phyloP scores from a whole-genome alignment of 2,888 invertebrate genomes.

The Parascotia fuliginaria region DNA sequence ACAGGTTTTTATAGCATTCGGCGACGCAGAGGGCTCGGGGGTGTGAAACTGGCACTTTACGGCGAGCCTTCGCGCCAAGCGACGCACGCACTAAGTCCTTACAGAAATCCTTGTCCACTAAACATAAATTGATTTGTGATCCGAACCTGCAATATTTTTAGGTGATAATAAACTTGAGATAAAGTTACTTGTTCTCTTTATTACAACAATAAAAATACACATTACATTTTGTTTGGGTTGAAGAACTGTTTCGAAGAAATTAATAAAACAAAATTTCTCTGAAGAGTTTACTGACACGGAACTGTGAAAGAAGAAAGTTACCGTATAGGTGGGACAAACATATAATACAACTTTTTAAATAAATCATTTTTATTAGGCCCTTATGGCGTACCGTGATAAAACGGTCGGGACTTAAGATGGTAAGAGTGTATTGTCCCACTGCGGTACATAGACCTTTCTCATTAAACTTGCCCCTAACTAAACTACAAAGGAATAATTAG shows the following conservation, averaged over 20 bases:
- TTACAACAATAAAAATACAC: neutral
- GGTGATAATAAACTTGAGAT: conserved; percentile 26
- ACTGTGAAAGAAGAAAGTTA: conserved; percentile 13
- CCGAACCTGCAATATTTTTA: conserved; percentile 30
- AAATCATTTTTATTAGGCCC: conserved; percentile 41
- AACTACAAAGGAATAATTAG: conserved; percentile 31
- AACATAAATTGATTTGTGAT: conserved; percentile 48
- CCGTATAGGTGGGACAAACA: conserved; percentile 15
- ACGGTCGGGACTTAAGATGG: conserved; percentile 19
- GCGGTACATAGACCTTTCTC: conserved; percentile 21
- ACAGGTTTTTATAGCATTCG: conserved; percentile 55
- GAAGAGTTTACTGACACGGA: conserved; percentile 2
- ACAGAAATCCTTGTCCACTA: conserved; percentile 37
- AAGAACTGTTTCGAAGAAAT: conserved; percentile 10
- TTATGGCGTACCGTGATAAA: conserved; percentile 27
- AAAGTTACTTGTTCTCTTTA: neutral
- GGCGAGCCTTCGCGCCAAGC: conserved; percentile 20
- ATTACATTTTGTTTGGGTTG: neutral
- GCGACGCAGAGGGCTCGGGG: conserved; percentile 44
- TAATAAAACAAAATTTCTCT: conserved; percentile 12
- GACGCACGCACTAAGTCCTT: conserved; percentile 33
- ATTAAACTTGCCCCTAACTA: conserved; percentile 34
- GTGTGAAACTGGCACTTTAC: conserved; percentile 49
- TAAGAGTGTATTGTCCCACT: conserved; percentile 21
- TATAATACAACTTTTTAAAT: conserved; percentile 30